Evolutionary conservation across 1,140 invertebrate species (phyloP), one percentile per base, ranked within the genome.

Genomic region (Phymastichus coffea): DNA sequence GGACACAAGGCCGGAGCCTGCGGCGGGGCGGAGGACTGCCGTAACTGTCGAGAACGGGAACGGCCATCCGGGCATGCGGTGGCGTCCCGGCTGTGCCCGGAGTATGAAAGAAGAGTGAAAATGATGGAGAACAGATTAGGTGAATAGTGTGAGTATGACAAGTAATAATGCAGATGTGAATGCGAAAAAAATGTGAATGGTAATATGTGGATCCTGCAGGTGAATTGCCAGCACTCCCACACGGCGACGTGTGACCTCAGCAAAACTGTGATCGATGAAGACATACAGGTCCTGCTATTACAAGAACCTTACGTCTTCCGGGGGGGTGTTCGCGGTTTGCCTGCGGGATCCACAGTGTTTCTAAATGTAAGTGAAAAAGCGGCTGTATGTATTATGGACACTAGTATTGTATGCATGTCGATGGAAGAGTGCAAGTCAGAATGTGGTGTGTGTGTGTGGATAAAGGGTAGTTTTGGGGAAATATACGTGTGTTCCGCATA

Each of bases 1-100:
- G 28, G 19, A 78, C 72, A 72, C 76, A 75, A 75, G 78, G 78
- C 76, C 75, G 74, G 75, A 82, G 78, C 75, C 75, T 81, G 30
- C 19, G n/a, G 30, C 8, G 2, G 12, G 0, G 2, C 17, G 1
- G 30, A 38, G 22, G 22, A 2, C 19, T 38, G 48, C 7, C 3
- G 10, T 3, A 35, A 38, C 22, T 51, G 30, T 12, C 4, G 9
- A 15, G 3, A n/a, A 4, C 33, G 30, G n/a, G 30, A 14, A 8
- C 30, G 3, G 30, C 10, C 17, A 2, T 51, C 35, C 3, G 30
- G 30, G 2, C 48, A 37, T 30, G 22, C 19, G 4, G 35, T 12
- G 3, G 15, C 37, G 2, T 37, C 15, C 17, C 7, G 0, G 1
- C 3, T 19, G 30, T 25, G 35, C 2, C 44, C 44, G 0, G 35